Percentiles rank a stretch among this genome's conserved stretches.
Conservation (phyloP, 2,797 vertebrate genomes). For the Oreochromis mossambicus region DNA sequence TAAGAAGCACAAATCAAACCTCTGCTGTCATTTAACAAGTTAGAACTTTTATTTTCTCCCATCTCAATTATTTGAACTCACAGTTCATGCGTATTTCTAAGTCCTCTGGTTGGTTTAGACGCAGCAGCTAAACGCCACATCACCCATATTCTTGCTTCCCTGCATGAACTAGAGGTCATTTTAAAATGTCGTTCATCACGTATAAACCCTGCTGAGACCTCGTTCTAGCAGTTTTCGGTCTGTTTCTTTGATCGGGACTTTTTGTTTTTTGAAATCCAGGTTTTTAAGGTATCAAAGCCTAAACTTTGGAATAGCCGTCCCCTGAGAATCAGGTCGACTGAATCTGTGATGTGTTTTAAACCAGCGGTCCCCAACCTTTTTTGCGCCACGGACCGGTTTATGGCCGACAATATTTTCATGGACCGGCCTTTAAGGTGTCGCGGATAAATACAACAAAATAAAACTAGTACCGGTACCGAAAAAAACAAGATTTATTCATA, state of each 20-base stretch:
- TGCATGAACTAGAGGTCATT: background rate
- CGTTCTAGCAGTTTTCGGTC: background rate
- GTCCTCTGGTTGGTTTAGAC: background rate
- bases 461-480: no score
- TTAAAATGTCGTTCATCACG: background rate
- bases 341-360: background rate
- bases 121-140: background rate
- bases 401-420: no score
- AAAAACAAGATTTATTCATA: no score
- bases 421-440: no score
- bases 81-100: background rate
- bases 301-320: background rate
- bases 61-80: background rate
- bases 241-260: background rate
- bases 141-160: background rate
- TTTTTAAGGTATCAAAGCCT: background rate
- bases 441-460: no score
- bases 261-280: background rate
- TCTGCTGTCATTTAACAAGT: background rate
- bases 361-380: no score
- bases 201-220: background rate
- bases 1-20: background rate
- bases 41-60: background rate
- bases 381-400: no score
- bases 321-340: background rate